Percentiles rank a stretch among this genome's conserved stretches.
These are phyloP conservation scores for Smutsia temminckii DNA, from an alignment of 2,797 vertebrate species.

Conservation along the genomic window DNA sequence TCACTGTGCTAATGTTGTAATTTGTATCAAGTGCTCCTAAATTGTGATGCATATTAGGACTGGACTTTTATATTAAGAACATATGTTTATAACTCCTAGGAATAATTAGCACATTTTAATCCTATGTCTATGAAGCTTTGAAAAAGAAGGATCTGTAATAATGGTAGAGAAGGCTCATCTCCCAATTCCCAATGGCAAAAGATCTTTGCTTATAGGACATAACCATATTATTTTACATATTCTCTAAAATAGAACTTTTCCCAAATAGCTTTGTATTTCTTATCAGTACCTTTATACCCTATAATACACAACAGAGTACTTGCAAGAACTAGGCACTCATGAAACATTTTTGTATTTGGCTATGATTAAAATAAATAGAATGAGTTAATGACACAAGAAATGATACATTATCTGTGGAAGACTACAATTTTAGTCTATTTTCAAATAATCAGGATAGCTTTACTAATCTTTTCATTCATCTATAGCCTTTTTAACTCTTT, in stretches of 20 bases:
- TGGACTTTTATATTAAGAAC: background rate
- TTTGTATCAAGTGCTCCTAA: background rate
- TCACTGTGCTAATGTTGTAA: background rate
- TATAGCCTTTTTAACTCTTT: conserved; percentile 5
- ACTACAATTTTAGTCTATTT: conserved; percentile 1
- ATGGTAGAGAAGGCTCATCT: background rate
- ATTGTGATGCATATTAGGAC: background rate
- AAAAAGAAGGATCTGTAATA: background rate
- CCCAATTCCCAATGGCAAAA: background rate
- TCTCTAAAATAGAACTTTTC: background rate
- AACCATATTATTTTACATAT: background rate
- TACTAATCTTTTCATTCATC: background rate
- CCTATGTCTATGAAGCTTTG: background rate
- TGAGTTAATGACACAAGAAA: background rate
- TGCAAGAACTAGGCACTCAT: background rate
- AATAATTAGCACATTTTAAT: background rate
- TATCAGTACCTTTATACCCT: background rate
- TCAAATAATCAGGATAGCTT: conserved; percentile 1
- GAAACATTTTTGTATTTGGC: conserved; percentile 6
- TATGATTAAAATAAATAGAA: background rate
- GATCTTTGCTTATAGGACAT: background rate
- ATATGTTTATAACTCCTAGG: background rate
- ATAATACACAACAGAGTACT: background rate
- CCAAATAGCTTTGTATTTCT: background rate
- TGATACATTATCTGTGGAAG: background rate